A percentile compares a stretch with the other conserved stretches of the same genome.
These are phyloP conservation scores for Calephelis perditalis DNA, from an alignment of 2,888 invertebrate species.

Conservation along the genomic window DNA sequence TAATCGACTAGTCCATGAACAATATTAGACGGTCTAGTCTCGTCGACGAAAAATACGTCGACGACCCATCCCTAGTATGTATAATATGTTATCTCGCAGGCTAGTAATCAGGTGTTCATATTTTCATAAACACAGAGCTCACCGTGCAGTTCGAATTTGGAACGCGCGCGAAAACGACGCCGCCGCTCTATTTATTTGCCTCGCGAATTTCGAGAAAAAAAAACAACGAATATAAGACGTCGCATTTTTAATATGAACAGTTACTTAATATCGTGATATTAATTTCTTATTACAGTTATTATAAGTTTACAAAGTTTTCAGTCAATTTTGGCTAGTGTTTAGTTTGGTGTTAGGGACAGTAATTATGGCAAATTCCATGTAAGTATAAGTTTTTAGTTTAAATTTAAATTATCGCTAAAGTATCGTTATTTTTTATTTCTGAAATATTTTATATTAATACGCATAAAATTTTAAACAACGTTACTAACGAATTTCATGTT, in stretches of 20 bases:
- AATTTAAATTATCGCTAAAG: not conserved
- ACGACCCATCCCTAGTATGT: too few relatives aligned
- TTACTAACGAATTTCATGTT: too few relatives aligned
- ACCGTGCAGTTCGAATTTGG: slow-evolving; percentile 42
- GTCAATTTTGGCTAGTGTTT: not conserved
- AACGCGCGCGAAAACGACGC: slow-evolving; percentile 40
- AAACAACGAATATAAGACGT: not conserved
- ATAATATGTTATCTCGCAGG: slow-evolving; percentile 6
- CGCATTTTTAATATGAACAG: not conserved
- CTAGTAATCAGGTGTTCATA: slow-evolving; percentile 35
- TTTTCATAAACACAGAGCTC: slow-evolving; percentile 2
- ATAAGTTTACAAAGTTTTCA: not conserved
- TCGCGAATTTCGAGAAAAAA: slow-evolving; percentile 37
- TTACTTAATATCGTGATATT: slow-evolving; percentile 1
- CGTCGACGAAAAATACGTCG: too few relatives aligned
- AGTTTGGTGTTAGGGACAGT: not conserved
- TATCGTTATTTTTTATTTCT: not conserved
- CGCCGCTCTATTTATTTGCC: slow-evolving; percentile 36
- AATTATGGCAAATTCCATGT: not conserved
- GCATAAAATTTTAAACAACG: not conserved
- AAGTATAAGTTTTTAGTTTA: not conserved
- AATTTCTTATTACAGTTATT: not conserved
- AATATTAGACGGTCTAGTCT: too few relatives aligned
- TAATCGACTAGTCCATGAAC: too few relatives aligned
- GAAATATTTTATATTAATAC: not conserved